Conservation (phyloP, 1,140 invertebrate genomes). For the Nasonia giraulti region DNA sequence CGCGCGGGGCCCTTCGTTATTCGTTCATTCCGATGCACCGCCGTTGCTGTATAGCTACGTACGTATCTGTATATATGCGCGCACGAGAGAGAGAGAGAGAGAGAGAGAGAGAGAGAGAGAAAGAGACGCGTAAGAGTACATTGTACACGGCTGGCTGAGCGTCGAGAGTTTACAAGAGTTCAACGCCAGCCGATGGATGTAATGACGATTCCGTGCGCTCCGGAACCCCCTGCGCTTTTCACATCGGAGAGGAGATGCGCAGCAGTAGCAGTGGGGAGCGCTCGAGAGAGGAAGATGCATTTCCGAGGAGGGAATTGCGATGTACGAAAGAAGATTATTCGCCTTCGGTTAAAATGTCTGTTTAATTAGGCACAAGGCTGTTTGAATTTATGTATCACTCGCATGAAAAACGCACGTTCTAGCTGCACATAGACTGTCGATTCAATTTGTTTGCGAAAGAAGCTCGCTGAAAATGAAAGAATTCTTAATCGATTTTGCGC, state of each 20-base stretch:
- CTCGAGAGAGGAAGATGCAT: background rate
- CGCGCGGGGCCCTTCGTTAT: constrained; percentile 30
- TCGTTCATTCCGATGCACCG: constrained; percentile 40
- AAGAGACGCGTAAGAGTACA: background rate
- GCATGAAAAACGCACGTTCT: background rate
- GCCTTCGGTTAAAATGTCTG: background rate
- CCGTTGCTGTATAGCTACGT: background rate
- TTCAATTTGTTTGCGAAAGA: too few relatives aligned
- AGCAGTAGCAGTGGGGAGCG: background rate
- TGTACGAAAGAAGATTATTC: too few relatives aligned
- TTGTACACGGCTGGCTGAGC: background rate
- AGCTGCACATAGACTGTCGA: too few relatives aligned
- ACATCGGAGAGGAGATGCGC: too few relatives aligned
- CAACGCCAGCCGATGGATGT: constrained; percentile 19
- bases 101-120: too few relatives aligned
- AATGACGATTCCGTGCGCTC: constrained; percentile 27
- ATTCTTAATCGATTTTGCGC: too few relatives aligned
- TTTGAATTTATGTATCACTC: background rate
- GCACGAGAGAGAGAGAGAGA: background rate
- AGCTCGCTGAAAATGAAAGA: too few relatives aligned
- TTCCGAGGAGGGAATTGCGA: too few relatives aligned
- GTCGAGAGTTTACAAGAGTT: background rate
- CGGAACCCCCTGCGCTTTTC: background rate
- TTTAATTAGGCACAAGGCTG: background rate
- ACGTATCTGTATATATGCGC: too few relatives aligned